Evolutionary conservation across 2,113 vertebrate genomes (phyloP).

Genomic region (Heterotilapia buettikoferi): DNA sequence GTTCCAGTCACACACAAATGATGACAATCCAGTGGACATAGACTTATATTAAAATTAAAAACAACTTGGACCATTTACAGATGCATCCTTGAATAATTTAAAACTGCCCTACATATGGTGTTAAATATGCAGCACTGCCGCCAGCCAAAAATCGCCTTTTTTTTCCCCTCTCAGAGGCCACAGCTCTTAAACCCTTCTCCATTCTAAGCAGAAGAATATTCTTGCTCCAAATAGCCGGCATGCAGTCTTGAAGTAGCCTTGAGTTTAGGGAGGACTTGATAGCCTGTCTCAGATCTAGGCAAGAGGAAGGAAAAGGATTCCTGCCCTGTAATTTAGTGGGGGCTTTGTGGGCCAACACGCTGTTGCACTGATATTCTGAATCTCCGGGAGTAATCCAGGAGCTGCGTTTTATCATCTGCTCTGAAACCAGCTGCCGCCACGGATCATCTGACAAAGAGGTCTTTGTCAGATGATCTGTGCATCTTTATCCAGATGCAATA

Average conservation of each 20-base stretch:
- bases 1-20: not conserved
- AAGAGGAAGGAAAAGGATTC: slow-evolving; percentile 24
- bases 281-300: slow-evolving; percentile 29
- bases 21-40: slow-evolving; percentile 4
- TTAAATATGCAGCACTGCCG: slow-evolving; percentile 59
- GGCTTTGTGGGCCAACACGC: slow-evolving; percentile 46
- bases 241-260: not conserved
- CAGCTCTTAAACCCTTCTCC: slow-evolving; percentile 34
- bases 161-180: slow-evolving; percentile 18
- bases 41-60: slow-evolving; percentile 53
- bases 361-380: slow-evolving; percentile 33
- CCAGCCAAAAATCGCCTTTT: slow-evolving; percentile 45
- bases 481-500: not conserved
- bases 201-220: slow-evolving; percentile 14
- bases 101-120: slow-evolving; percentile 52
- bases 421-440: not conserved
- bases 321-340: slow-evolving; percentile 59
- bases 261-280: slow-evolving; percentile 29
- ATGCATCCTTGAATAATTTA: slow-evolving; percentile 63
- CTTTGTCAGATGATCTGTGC: not conserved
- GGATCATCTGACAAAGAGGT: not conserved
- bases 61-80: slow-evolving; percentile 58
- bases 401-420: not conserved
- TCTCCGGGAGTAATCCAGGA: slow-evolving; percentile 25
- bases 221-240: slow-evolving; percentile 16